Evolutionary conservation across 2,888 invertebrate genomes (phyloP).

Genomic region (Rhogogaster chlorosoma): DNA sequence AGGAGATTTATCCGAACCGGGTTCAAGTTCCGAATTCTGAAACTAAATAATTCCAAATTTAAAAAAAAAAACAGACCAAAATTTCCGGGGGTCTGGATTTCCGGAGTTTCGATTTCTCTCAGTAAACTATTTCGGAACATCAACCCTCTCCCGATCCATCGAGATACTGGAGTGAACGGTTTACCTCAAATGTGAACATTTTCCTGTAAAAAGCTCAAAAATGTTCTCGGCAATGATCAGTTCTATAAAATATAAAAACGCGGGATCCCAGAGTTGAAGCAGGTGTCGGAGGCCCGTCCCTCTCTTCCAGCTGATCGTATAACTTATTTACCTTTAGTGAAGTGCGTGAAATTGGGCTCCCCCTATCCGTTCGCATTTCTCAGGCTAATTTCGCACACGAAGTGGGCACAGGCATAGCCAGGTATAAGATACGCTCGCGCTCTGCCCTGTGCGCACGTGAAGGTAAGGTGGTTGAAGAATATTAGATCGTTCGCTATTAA

Average conservation of each 20-base stretch:
- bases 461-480: conserved; percentile 15
- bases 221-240: no score
- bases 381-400: conserved; percentile 26
- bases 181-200: neutral
- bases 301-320: neutral
- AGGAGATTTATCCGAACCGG: neutral
- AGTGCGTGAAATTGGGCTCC: conserved; percentile 13
- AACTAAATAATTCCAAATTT: no score
- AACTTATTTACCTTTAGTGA: conserved; percentile 12
- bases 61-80: no score
- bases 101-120: no score
- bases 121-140: no score
- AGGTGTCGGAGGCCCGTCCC: conserved; percentile 5
- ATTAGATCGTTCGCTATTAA: conserved; percentile 51
- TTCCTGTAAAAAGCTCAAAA: neutral
- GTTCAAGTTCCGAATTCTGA: neutral
- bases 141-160: no score
- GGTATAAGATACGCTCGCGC: neutral
- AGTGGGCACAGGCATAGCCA: neutral
- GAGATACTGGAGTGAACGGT: neutral
- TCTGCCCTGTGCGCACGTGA: neutral
- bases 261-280: neutral
- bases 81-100: no score
- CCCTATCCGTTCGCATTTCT: neutral
- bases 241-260: neutral